These are phyloP conservation scores for Typhlichthys eigenmanni DNA, from an alignment of 2,797 vertebrate species.

Conservation along the genomic window DNA sequence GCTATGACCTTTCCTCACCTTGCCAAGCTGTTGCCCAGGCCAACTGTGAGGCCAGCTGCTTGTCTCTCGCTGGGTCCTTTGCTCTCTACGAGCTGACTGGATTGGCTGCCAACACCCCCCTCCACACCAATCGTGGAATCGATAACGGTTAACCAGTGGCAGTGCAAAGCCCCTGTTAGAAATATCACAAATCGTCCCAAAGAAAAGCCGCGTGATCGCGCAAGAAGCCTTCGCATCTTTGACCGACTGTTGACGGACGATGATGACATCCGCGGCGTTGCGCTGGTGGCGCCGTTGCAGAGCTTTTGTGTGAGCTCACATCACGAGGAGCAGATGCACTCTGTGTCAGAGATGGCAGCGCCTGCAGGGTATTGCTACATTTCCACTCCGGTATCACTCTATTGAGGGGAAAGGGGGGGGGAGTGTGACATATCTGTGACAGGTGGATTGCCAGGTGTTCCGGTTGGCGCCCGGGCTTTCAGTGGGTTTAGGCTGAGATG, in stretches of 20 bases:
- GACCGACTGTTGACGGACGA: not conserved
- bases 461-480: slow-evolving; percentile 32
- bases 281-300: not conserved
- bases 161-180: not conserved
- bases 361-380: slow-evolving; percentile 17
- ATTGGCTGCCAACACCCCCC: slow-evolving; percentile 31
- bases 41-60: slow-evolving; percentile 76
- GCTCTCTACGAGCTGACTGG: slow-evolving; percentile 37
- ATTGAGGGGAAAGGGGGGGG: slow-evolving; percentile 17
- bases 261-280: slow-evolving; percentile 13
- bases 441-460: slow-evolving; percentile 56
- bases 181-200: not conserved
- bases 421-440: slow-evolving; percentile 41
- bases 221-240: not conserved
- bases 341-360: slow-evolving; percentile 29
- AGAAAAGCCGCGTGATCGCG: not conserved
- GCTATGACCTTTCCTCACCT: slow-evolving; percentile 72
- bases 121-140: slow-evolving; percentile 1
- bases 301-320: slow-evolving; percentile 7
- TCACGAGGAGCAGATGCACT: slow-evolving; percentile 40
- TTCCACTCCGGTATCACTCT: slow-evolving; percentile 35
- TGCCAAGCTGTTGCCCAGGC: slow-evolving; percentile 58
- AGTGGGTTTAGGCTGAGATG: slow-evolving; percentile 4
- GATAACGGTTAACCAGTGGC: too few relatives aligned
- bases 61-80: slow-evolving; percentile 53